Evolutionary conservation across 2,113 vertebrate species (phyloP).

Genomic region (Petrocephalus zakoni): DNA sequence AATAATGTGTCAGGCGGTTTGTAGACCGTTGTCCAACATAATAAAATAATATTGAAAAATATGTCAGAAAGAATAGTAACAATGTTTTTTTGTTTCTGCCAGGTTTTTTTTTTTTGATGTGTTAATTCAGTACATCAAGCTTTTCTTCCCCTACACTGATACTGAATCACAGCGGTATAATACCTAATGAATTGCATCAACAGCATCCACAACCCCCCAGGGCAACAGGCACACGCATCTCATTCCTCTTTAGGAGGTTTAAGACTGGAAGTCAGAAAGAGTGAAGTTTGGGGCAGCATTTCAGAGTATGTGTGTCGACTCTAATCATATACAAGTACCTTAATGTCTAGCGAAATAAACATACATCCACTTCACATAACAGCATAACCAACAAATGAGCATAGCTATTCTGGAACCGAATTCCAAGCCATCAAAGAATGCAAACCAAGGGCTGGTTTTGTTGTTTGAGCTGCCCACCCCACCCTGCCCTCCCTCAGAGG

Average conservation of each 20-base stretch:
- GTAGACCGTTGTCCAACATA: background rate
- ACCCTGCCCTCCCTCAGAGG: background rate
- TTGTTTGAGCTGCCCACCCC: background rate
- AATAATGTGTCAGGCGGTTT: constrained; percentile 5
- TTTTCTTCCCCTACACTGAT: background rate
- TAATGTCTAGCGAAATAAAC: background rate
- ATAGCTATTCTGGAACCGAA: background rate
- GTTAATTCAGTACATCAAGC: background rate
- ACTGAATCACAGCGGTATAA: background rate
- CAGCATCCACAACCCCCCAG: background rate
- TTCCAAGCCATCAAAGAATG: background rate
- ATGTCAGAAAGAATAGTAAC: background rate
- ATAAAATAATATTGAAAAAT: background rate
- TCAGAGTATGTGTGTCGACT: background rate
- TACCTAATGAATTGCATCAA: background rate
- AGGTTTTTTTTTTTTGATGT: background rate
- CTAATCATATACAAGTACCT: background rate
- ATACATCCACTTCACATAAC: background rate
- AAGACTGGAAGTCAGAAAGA: background rate
- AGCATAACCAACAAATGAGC: background rate
- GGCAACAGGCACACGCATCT: background rate
- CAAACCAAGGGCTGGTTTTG: background rate
- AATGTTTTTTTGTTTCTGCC: background rate
- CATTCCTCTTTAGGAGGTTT: background rate
- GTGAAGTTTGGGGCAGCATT: background rate